These are phyloP conservation scores for Acleris cristana DNA, from an alignment of 2,888 invertebrate species.

Conservation along the genomic window DNA sequence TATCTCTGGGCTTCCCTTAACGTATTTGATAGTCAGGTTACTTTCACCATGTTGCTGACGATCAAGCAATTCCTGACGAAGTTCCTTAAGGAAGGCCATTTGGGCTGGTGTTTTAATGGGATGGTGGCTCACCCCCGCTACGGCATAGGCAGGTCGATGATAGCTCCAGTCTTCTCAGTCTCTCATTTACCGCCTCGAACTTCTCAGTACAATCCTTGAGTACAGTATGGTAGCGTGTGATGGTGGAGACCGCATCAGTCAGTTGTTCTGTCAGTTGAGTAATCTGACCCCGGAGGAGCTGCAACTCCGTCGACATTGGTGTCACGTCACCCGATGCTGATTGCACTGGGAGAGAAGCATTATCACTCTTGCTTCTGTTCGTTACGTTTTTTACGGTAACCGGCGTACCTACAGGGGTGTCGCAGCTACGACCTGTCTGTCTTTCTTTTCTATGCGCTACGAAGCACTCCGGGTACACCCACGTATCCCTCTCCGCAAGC, in stretches of 20 bases:
- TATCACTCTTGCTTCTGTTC: not conserved
- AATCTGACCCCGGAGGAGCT: not conserved
- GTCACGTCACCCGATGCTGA: not conserved
- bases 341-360: not conserved
- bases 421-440: not conserved
- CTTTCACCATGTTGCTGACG: too few species aligned
- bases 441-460: not conserved
- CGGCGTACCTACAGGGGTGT: constrained; percentile 7
- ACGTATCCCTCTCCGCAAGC: constrained; percentile 4
- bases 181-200: constrained; percentile 2
- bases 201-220: constrained; percentile 3
- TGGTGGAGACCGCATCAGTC: not conserved
- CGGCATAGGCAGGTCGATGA: not conserved
- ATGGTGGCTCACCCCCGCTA: not conserved
- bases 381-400: constrained; percentile 4
- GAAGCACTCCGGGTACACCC: constrained; percentile 2
- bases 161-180: not conserved
- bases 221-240: not conserved
- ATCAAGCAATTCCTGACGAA: too few species aligned
- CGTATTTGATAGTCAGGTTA: too few species aligned
- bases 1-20: too few species aligned
- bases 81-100: too few species aligned
- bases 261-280: not conserved
- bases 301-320: not conserved
- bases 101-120: too few species aligned